Base-by-base conservation (phyloP, 2,113 vertebrate species). In the Trachemys scripta region DNA sequence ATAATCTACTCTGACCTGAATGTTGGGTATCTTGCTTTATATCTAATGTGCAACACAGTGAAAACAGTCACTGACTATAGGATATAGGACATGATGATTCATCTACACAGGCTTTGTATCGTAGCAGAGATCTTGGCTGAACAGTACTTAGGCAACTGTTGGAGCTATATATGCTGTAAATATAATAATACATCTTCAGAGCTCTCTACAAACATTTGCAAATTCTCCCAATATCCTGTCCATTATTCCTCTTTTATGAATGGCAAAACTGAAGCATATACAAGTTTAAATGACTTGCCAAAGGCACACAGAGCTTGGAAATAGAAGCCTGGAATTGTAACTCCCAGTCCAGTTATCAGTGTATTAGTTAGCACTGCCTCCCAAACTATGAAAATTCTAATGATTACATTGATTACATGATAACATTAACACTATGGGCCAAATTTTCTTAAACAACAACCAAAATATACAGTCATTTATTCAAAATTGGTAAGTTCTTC, bases 251-350 rank as follows among this genome's bases (percentile, higher is more conserved):
- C 29, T 84, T 92, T 78, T 59, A 72, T 38, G 69, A 22, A 11
- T 76, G 45, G 49, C 93, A 83, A 95, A 95, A 93, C 89, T 89
- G 62, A 89, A 82, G 53, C 25, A 88, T 10, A 10, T 24, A 31
- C 88, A 54, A 1, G 10, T 24, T 90, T 83, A 90, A 93, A 13
- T 50, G 91, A 6, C 25, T 85, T 85, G 27, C 14, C 75, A 51
- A 17, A 51, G 82, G 90, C 88, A 59, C 24, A 81, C 42, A 87
- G 78, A 90, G 31, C 80, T 38, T 95, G 8, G 3, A 29, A 72
- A 72, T 72, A 54, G 45, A 84, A 16, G 13, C 57, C 10, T 35
- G 38, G 84, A 92, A 91, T 81, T 1, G 10, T n/a, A 27, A 84
- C 42, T 78, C 13, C 13, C 42, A 78, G 42, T 78, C 75, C 45